Base-by-base conservation (phyloP, 1,140 invertebrate species). In the Danaus melanippus region DNA sequence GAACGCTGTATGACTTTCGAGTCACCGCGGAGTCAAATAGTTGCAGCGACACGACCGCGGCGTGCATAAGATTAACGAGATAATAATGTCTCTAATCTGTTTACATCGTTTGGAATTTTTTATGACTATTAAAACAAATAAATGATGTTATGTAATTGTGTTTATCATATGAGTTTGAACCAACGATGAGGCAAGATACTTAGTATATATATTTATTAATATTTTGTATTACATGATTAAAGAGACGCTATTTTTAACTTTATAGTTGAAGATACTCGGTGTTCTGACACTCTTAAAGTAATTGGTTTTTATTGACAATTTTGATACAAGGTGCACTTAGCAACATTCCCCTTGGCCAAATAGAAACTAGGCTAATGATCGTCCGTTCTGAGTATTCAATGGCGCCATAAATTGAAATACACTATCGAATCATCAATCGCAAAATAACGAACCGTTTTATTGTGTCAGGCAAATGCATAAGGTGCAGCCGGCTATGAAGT, bases 361-460 rank as follows among this genome's bases (percentile, higher is more conserved):
- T 60, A 46, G 64, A 67, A 82, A 66, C 71, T 80, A 64, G 77
- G 76, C 58, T 80, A 83, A 79, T 71, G 74, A 72, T 77, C 58
- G 60, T 61, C 60, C 62, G 63, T 52, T 55, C 61, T 65, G 66
- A 65, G 64, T 65, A 70, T 71, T 74, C 76, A 81, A 79, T 78
- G 74, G 74, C 69, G 66, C 78, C 65, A 66, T 79, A 79, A 82
- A 82, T 83, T 79, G 69, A 73, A 78, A 76, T 74, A 69, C 71
- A 64, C 72, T 79, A 79, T 79, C 79, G 69, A 76, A 71, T 70
- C 66, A 72, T 75, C 76, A 76, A 79, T 80, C 78, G 68, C 64
- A 54, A 69, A 69, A 74, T 70, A 78, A 73, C 70, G 68, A 74
- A 76, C 59, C 58, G 66, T 67, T 66, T 74, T 71, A 75, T 75